Percentiles rank a stretch among this genome's conserved stretches.
Evolutionary conservation across 1,140 invertebrate genomes (phyloP).

Genomic region (Drosophila malerkotliana): DNA sequence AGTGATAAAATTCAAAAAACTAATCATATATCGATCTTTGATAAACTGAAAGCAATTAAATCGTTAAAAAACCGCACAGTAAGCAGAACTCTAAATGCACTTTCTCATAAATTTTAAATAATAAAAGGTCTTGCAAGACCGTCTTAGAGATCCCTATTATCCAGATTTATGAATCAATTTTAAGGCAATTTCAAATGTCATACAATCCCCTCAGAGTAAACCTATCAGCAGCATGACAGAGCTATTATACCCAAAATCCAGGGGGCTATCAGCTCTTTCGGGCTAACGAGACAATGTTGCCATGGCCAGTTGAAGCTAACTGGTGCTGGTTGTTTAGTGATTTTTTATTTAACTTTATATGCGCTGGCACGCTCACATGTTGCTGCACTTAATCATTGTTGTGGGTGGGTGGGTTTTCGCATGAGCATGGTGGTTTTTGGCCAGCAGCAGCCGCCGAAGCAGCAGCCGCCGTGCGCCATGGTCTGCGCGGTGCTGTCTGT

Average conservation of each 20-base stretch:
- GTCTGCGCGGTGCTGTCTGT: constrained; percentile 22
- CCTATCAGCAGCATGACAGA: constrained; percentile 35
- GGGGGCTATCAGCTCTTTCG: constrained; percentile 49
- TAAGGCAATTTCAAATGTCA: constrained; percentile 11
- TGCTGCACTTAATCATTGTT: constrained; percentile 79
- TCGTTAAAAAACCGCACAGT: constrained; percentile 15
- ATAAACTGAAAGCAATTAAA: constrained; percentile 34
- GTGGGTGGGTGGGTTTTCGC: constrained; percentile 77
- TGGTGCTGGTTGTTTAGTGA: constrained; percentile 27
- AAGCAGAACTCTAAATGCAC: not conserved
- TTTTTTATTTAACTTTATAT: constrained; percentile 61
- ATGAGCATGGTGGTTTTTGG: constrained; percentile 61
- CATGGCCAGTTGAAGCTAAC: constrained; percentile 1
- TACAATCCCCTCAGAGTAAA: not conserved
- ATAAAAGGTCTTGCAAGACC: not conserved
- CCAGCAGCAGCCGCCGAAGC: constrained; percentile 40
- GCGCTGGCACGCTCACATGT: constrained; percentile 77
- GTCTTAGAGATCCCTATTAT: not conserved
- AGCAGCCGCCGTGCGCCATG: constrained; percentile 7
- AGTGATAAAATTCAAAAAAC: constrained; percentile 16
- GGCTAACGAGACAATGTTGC: constrained; percentile 64
- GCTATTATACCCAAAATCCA: constrained; percentile 32
- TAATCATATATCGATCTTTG: constrained; percentile 5
- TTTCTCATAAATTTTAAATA: not conserved
- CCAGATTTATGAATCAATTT: constrained; percentile 33